Percentiles rank a stretch among this genome's conserved stretches.
Evolutionary conservation across 2,797 vertebrate species (phyloP).

Genomic region (Siniperca scherzeri): DNA sequence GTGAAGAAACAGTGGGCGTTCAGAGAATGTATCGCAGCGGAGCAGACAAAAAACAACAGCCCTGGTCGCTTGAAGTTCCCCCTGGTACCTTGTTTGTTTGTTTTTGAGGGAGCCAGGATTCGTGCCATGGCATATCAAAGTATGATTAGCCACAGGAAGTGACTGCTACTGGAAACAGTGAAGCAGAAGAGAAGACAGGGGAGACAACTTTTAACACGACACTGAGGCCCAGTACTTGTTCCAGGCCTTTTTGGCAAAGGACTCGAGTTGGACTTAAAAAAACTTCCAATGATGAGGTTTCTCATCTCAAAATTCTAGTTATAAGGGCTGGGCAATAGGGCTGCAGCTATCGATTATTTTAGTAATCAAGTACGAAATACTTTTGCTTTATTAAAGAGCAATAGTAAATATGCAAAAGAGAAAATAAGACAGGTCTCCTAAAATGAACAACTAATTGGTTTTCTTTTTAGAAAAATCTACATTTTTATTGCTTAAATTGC

Average conservation of each 20-base stretch:
- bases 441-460: too few relatives aligned
- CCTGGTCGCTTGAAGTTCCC: slow-evolving; percentile 59
- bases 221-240: slow-evolving; percentile 10
- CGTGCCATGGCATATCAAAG: slow-evolving; percentile 75
- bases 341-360: too few relatives aligned
- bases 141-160: slow-evolving; percentile 77
- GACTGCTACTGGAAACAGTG: slow-evolving; percentile 54
- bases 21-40: slow-evolving; percentile 61
- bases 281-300: background rate
- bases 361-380: too few relatives aligned
- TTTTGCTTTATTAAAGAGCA: too few relatives aligned
- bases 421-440: too few relatives aligned
- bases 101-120: slow-evolving; percentile 64
- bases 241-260: background rate
- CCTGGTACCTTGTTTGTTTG: slow-evolving; percentile 63
- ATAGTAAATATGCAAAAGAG: too few relatives aligned
- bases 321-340: background rate
- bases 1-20: slow-evolving; percentile 72
- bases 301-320: background rate
- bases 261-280: slow-evolving; percentile 1
- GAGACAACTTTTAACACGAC: slow-evolving; percentile 47
- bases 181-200: slow-evolving; percentile 29
- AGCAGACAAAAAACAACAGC: slow-evolving; percentile 71
- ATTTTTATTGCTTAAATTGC: too few relatives aligned
- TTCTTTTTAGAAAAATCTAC: too few relatives aligned